Conservation (phyloP, 2,888 invertebrate species). For the Meteorus colon region DNA sequence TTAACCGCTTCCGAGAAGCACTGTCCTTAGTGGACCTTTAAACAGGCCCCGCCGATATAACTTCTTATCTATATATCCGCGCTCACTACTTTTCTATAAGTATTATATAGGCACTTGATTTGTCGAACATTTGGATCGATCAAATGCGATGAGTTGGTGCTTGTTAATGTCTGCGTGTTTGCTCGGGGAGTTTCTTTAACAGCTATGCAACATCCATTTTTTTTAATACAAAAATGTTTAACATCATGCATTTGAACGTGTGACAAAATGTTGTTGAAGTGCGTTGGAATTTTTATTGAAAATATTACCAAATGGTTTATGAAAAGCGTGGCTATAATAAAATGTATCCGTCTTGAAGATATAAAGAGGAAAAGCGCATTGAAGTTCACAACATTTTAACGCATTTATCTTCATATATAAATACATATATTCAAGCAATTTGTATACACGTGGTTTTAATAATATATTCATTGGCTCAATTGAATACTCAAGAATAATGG, state of each 20-base stretch:
- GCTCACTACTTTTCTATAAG: not conserved
- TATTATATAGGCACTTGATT: not conserved
- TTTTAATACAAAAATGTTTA: not conserved
- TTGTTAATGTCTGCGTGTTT: not conserved
- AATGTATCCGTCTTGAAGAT: too few relatives aligned
- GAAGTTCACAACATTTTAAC: not conserved
- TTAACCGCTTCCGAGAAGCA: constrained; percentile 26
- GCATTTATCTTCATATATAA: not conserved
- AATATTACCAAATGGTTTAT: too few relatives aligned
- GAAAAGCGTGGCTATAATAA: too few relatives aligned
- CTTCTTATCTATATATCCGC: not conserved
- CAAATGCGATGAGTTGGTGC: not conserved
- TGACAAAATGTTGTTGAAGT: too few relatives aligned
- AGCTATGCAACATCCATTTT: not conserved
- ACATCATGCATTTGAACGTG: too few relatives aligned
- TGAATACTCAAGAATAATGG: not conserved
- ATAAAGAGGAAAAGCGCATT: not conserved
- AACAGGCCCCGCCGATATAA: not conserved
- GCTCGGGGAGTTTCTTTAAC: too few relatives aligned
- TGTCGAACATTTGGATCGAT: not conserved
- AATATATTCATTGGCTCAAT: not conserved
- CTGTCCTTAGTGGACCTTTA: constrained; percentile 32
- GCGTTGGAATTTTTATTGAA: too few relatives aligned
- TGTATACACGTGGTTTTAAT: not conserved
- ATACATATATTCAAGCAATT: not conserved